Evolutionary conservation across 2,797 vertebrate genomes (phyloP).

Genomic region (Rousettus madagascariensis): DNA sequence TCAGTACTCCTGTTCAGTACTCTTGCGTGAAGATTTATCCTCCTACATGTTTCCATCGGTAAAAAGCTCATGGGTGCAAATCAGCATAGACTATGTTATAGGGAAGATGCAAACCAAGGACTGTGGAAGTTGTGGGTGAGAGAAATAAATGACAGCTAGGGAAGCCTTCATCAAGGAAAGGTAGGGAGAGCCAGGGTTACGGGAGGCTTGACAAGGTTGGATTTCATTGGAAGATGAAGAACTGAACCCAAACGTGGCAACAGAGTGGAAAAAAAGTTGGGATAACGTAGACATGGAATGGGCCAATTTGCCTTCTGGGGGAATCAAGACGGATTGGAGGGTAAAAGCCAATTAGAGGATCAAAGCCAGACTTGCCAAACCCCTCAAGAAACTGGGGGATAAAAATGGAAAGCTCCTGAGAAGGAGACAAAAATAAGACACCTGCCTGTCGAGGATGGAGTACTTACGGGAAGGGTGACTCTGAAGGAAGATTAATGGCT

Average conservation of each 20-base stretch:
- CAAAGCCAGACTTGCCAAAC: not conserved
- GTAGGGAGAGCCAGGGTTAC: fast-evolving
- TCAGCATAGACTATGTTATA: not conserved
- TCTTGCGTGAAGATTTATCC: not conserved
- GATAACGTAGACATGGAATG: constrained; percentile 26
- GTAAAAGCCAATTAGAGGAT: constrained; percentile 66
- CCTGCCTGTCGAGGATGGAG: not conserved
- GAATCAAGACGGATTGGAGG: constrained; percentile 45
- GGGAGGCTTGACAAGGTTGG: not conserved
- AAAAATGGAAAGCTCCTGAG: constrained; percentile 1
- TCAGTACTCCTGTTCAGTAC: not conserved
- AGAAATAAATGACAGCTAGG: not conserved
- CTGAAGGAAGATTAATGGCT: not conserved
- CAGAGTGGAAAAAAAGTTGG: constrained; percentile 31
- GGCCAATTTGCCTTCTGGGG: constrained; percentile 33
- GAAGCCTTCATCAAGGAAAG: not conserved
- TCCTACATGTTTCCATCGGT: not conserved
- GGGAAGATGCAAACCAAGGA: not conserved
- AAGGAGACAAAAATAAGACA: constrained; percentile 35
- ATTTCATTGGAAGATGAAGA: not conserved
- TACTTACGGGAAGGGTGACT: not conserved
- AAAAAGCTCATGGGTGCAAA: not conserved
- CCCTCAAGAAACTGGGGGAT: not conserved
- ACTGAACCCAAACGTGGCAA: not conserved
- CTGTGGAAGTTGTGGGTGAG: not conserved